phyloP scores from a whole-genome alignment of 2,797 vertebrate genomes.

The Gymnothorax reevesii region DNA sequence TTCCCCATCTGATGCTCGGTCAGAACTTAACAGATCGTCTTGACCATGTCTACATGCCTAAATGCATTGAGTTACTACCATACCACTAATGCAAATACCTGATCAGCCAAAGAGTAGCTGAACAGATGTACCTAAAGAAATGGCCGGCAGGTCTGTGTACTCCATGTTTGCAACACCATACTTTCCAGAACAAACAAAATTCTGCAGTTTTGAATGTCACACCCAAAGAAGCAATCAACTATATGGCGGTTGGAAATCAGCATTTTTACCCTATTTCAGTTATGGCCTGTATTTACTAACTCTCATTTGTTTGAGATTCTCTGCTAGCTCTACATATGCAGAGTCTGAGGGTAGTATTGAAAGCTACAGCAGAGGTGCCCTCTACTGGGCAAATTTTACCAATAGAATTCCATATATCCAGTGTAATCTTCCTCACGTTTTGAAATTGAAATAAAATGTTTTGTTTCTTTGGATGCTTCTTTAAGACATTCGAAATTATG shows the following conservation, averaged over 20 bases:
- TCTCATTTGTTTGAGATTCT: neutral
- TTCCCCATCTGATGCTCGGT: too few relatives aligned
- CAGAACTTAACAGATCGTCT: too few relatives aligned
- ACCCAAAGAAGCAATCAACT: neutral
- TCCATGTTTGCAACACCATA: neutral
- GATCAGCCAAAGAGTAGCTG: too few relatives aligned
- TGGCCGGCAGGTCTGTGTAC: too few relatives aligned
- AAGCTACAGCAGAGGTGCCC: constrained; percentile 67
- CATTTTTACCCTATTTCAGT: neutral
- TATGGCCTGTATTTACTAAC: neutral
- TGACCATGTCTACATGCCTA: too few relatives aligned
- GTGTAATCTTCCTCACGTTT: neutral
- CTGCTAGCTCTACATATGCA: neutral
- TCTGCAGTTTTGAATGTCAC: neutral
- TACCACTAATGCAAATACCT: too few relatives aligned
- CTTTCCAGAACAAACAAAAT: neutral
- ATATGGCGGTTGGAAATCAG: neutral
- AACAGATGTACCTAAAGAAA: too few relatives aligned
- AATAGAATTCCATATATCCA: neutral
- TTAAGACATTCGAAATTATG: too few relatives aligned
- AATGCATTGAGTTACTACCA: too few relatives aligned
- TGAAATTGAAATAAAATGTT: neutral
- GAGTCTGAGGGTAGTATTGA: constrained; percentile 15
- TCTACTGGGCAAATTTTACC: constrained; percentile 57
- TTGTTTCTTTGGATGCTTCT: neutral